Percentiles rank a stretch among this genome's conserved stretches.
phyloP scores from a whole-genome alignment of 2,888 invertebrate species.

The Diachrysia chrysitis region DNA sequence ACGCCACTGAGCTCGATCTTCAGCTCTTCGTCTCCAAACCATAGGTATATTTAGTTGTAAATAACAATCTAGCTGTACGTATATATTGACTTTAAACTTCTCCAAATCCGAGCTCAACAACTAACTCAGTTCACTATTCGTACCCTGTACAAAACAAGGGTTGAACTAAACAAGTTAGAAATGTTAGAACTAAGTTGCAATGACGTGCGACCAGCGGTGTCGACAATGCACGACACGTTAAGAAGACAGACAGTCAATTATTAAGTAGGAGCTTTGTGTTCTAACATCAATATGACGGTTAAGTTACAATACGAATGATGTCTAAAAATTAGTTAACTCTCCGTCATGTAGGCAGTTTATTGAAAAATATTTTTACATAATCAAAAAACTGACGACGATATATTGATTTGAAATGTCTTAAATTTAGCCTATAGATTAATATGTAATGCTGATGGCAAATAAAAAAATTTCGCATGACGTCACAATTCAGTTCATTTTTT shows the following conservation, averaged over 20 bases:
- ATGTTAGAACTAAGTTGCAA: conserved; percentile 26
- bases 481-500: too few relatives aligned
- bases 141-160: not conserved
- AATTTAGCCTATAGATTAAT: too few relatives aligned
- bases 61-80: not conserved
- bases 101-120: conserved; percentile 20
- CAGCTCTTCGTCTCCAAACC: too few relatives aligned
- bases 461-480: too few relatives aligned
- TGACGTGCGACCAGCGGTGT: conserved; percentile 24
- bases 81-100: conserved; percentile 31
- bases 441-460: too few relatives aligned
- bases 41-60: too few relatives aligned
- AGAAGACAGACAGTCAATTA: conserved; percentile 16
- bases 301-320: conserved; percentile 27
- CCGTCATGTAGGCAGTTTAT: too few relatives aligned
- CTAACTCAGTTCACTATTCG: conserved; percentile 28
- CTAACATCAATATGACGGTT: conserved; percentile 14
- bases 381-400: too few relatives aligned
- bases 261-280: conserved; percentile 29
- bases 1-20: too few relatives aligned
- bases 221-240: conserved; percentile 24
- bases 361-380: too few relatives aligned
- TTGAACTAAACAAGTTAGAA: conserved; percentile 30
- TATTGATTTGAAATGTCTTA: too few relatives aligned
- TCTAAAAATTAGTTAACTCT: too few relatives aligned